Conservation (phyloP, 2,113 vertebrate species). For the Chloropsis hardwickii region DNA sequence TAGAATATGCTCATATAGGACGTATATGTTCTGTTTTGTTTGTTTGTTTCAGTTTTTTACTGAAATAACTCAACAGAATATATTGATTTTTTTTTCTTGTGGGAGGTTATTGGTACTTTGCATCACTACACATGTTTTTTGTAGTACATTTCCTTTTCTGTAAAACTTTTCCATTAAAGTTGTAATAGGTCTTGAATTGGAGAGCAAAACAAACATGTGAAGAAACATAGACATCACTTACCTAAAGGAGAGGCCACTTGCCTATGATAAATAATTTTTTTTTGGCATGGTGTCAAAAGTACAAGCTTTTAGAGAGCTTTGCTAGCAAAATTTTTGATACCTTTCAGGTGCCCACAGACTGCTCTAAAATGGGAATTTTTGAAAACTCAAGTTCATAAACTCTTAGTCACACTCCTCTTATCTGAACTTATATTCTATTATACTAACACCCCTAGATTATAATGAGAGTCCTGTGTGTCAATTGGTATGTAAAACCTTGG, state of each 20-base stretch:
- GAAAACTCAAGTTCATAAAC: not conserved
- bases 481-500: not conserved
- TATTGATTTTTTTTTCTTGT: not conserved
- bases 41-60: not conserved
- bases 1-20: not conserved
- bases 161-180: not conserved
- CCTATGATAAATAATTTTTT: not conserved
- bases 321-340: not conserved
- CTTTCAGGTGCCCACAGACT: not conserved
- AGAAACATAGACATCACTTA: not conserved
- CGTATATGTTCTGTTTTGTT: not conserved
- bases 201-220: not conserved
- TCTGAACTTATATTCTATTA: not conserved
- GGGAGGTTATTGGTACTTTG: not conserved
- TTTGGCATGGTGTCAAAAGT: not conserved
- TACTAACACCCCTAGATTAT: not conserved
- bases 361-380: not conserved
- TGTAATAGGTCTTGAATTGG: not conserved
- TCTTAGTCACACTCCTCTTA: not conserved
- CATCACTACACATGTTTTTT: not conserved
- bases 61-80: not conserved
- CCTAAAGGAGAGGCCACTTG: not conserved
- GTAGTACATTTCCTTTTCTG: not conserved
- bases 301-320: not conserved
- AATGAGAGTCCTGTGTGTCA: not conserved